Percentiles rank a stretch among this genome's conserved stretches.
Evolutionary conservation across 2,888 invertebrate species (phyloP).

Genomic region (Andrena camellia): DNA sequence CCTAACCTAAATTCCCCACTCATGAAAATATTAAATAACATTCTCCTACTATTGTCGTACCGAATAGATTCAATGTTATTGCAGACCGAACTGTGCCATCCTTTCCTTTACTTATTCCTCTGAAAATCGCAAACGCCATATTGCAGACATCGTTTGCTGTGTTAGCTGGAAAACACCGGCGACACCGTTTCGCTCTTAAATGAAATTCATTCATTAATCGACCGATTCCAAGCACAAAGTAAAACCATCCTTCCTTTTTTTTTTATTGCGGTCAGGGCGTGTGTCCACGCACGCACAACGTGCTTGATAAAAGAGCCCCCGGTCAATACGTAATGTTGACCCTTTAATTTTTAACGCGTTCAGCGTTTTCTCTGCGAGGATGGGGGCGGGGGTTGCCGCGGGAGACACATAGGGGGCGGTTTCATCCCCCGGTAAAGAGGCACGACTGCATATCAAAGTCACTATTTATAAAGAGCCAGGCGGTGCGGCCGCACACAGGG

Average conservation of each 20-base stretch:
- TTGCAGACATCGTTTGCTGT: too few species aligned
- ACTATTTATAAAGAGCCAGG: constrained; percentile 81
- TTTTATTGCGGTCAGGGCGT: constrained; percentile 50
- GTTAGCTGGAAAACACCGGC: too few species aligned
- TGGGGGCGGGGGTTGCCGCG: constrained; percentile 37
- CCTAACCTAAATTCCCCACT: too few species aligned
- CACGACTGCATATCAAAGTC: constrained; percentile 83
- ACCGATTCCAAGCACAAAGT: constrained; percentile 9
- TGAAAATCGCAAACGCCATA: too few species aligned
- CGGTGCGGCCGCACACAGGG: constrained; percentile 42
- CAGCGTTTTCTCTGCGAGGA: constrained; percentile 58
- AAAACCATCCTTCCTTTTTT: not conserved
- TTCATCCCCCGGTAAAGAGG: constrained; percentile 75
- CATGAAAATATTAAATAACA: too few species aligned
- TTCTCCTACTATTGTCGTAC: too few species aligned
- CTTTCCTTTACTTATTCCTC: too few species aligned
- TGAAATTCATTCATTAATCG: constrained; percentile 26
- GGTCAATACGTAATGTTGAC: constrained; percentile 76
- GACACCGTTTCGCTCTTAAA: not conserved
- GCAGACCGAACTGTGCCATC: too few species aligned
- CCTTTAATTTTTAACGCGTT: constrained; percentile 81
- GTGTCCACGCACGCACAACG: constrained; percentile 53
- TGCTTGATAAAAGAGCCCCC: constrained; percentile 67
- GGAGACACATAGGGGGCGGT: constrained; percentile 71
- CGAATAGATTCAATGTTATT: too few species aligned